phyloP scores from a whole-genome alignment of 2,797 vertebrate genomes.

The Pseudopleuronectes americanus region DNA sequence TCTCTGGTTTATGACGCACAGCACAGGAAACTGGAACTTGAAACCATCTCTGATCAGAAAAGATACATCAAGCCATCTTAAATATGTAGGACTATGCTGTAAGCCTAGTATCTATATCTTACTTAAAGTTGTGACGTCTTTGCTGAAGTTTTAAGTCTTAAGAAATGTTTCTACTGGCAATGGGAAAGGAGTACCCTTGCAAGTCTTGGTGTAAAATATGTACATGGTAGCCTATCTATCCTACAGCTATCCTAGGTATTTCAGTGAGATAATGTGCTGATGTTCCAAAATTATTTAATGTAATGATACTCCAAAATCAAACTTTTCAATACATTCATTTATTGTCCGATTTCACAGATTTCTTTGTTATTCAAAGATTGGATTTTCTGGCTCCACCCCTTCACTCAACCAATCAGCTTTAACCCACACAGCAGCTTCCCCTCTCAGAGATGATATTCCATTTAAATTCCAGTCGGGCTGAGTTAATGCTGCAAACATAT shows the following conservation, averaged over 20 bases:
- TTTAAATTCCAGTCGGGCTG: constrained; percentile 14
- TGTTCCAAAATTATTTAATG: not conserved
- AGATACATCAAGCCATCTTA: not conserved
- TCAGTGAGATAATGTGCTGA: not conserved
- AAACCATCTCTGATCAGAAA: constrained; percentile 5
- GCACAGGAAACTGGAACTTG: not conserved
- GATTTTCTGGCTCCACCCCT: constrained; percentile 3
- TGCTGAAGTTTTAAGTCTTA: no score
- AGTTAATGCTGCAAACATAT: not conserved
- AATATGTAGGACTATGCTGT: no score
- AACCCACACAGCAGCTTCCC: constrained; percentile 1
- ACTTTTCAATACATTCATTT: no score
- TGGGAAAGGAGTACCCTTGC: no score
- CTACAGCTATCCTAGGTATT: not conserved
- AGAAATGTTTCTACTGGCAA: no score
- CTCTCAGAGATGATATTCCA: no score
- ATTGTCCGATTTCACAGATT: not conserved
- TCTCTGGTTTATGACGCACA: not conserved
- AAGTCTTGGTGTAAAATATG: no score
- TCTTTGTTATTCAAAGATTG: not conserved
- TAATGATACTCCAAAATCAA: not conserved
- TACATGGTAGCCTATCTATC: no score
- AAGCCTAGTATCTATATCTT: no score
- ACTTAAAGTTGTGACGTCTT: no score
- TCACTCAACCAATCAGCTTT: constrained; percentile 10